Conservation (phyloP, 1,140 invertebrate genomes). For the Zaprionus africanus region DNA sequence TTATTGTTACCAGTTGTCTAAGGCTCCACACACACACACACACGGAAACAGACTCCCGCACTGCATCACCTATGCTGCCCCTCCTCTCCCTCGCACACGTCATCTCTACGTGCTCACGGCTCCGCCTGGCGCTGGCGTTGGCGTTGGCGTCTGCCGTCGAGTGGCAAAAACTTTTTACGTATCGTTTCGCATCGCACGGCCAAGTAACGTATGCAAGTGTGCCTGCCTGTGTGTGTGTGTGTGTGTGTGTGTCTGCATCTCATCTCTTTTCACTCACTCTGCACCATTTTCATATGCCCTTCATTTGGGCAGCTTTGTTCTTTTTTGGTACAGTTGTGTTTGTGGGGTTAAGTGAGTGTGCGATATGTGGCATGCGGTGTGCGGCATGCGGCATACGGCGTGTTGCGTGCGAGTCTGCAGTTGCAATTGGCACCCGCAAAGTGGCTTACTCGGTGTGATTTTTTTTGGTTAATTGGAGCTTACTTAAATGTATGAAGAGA, state of each 20-base stretch:
- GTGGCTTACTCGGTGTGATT: background rate
- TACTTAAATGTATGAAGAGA: background rate
- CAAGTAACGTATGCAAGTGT: conserved; percentile 31
- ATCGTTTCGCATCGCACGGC: conserved; percentile 22
- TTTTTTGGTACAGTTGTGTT: conserved; percentile 78
- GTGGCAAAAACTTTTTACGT: conserved; percentile 73
- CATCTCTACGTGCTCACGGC: conserved; percentile 43
- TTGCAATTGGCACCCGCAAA: conserved; percentile 6
- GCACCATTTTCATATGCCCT: conserved; percentile 75
- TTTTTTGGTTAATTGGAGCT: background rate
- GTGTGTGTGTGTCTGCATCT: conserved; percentile 12
- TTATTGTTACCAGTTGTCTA: conserved; percentile 81
- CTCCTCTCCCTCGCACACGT: conserved; percentile 7
- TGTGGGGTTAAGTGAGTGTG: conserved; percentile 62
- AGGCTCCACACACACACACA: conserved; percentile 22
- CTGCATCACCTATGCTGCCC: conserved; percentile 4
- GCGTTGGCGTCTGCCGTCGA: conserved; percentile 69
- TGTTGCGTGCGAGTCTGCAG: background rate
- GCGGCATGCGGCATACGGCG: background rate
- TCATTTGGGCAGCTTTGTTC: conserved; percentile 75
- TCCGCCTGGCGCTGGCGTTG: conserved; percentile 30
- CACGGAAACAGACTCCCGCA: conserved; percentile 10
- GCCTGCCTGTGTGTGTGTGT: conserved; percentile 6
- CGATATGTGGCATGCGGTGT: background rate
- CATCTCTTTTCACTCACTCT: conserved; percentile 31